Base-by-base conservation (phyloP, 1,140 invertebrate genomes). In the Anastrepha obliqua region DNA sequence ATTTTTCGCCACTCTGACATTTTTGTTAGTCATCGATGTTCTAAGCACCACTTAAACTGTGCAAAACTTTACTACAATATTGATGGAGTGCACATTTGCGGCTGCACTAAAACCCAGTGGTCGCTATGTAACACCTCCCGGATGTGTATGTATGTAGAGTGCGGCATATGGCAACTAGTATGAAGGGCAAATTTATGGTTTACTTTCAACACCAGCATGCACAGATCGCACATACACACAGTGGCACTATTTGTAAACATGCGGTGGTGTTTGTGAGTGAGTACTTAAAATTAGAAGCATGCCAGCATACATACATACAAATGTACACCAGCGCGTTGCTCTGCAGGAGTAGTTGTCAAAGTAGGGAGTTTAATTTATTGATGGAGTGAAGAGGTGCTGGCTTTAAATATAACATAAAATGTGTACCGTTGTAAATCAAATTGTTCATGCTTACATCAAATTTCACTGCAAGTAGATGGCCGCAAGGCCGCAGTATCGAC, bases 21-120 rank as follows among this genome's bases (percentile, higher is more conserved):
- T 81, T 20, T 58, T 55, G 74, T 55, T 29, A 42, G 47, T n/a
- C 74, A 81, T 81, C n/a, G 17, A 81, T 81, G 20, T 55, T 20
- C 5, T 6, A 42, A 51, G 17, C 74, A 55, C 7, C 74, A 81
- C 74, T 17, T 81, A 55, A 55, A 81, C 47, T 51, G 20, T 55
- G 74, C 47, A 81, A 81, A 81, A 81, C 74, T 81, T 20, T 5
- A 20, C 47, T 29, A 42, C 8, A 81, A 81, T 81, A 81, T 81
- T 81, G 74, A 81, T 81, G 47, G 13, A 55, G 6, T 20, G n/a
- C 44, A 51, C 17, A 81, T n/a, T 55, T 81, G 51, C 17, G 47
- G 74, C 8, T 29, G 74, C 47, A 74, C 74, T 55, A 81, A 81
- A 81, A 42, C 47, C 9, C n/a, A 20, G n/a, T 55, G 51, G 51